Percentiles rank a stretch among this genome's conserved stretches.
Conservation (phyloP, 2,797 vertebrate species). For the Acridotheres tristis region DNA sequence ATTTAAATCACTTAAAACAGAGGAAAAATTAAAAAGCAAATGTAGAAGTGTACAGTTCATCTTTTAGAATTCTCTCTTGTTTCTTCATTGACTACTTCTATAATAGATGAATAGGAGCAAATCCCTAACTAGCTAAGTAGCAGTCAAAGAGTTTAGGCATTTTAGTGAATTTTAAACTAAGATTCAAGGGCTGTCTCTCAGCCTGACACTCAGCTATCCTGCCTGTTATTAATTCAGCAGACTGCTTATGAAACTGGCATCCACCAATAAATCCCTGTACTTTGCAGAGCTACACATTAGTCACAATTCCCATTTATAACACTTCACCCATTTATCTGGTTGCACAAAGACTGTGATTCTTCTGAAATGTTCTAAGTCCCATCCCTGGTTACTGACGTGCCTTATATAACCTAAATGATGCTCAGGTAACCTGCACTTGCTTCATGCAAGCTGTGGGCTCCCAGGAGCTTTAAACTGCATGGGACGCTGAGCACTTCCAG, state of each 20-base stretch:
- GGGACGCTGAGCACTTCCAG: not conserved
- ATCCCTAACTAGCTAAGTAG: not conserved
- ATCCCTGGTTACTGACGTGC: not conserved
- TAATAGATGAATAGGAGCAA: not conserved
- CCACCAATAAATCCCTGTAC: not conserved
- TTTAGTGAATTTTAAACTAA: not conserved
- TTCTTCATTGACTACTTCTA: not conserved
- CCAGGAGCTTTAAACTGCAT: not conserved
- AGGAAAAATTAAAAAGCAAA: not conserved
- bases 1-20: not conserved
- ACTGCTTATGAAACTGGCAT: not conserved
- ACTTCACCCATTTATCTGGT: not conserved
- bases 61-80: not conserved
- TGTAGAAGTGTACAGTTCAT: not conserved
- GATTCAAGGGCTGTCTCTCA: not conserved
- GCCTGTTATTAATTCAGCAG: not conserved
- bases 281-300: not conserved
- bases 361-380: not conserved
- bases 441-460: not conserved
- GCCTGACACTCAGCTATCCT: not conserved
- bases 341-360: not conserved
- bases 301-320: not conserved
- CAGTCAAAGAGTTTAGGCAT: not conserved
- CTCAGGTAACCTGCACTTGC: not conserved
- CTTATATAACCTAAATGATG: not conserved